phyloP scores from a whole-genome alignment of 2,888 invertebrate genomes.

The Tipula helvola region DNA sequence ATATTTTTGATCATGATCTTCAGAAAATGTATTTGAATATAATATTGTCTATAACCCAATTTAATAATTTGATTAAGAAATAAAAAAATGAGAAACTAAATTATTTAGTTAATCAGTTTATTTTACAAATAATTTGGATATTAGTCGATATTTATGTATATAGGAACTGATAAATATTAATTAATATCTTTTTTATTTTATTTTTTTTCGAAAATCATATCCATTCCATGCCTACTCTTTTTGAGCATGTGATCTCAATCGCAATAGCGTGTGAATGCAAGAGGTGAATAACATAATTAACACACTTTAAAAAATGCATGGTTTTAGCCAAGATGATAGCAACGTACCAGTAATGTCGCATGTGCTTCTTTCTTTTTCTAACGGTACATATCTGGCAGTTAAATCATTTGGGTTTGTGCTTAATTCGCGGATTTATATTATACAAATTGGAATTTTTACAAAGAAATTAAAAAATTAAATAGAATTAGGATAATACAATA shows the following conservation, averaged over 20 bases:
- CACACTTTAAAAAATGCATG: neutral
- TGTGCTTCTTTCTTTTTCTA: too few relatives aligned
- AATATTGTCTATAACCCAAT: neutral
- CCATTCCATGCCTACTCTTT: too few relatives aligned
- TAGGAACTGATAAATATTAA: neutral
- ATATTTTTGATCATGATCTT: neutral
- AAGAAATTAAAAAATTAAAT: too few relatives aligned
- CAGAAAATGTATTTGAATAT: neutral
- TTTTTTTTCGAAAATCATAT: too few relatives aligned
- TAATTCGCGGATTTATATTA: too few relatives aligned
- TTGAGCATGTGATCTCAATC: neutral
- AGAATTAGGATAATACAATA: too few relatives aligned
- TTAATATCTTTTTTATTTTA: neutral
- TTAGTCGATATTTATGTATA: neutral
- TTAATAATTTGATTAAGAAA: neutral
- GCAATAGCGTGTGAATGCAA: neutral
- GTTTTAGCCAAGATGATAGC: too few relatives aligned
- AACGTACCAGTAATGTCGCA: too few relatives aligned
- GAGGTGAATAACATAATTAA: neutral
- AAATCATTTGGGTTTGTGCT: too few relatives aligned
- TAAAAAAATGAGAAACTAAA: neutral
- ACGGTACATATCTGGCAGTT: too few relatives aligned
- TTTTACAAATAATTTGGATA: neutral
- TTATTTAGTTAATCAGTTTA: too few relatives aligned
- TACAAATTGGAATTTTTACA: too few relatives aligned